These are phyloP conservation scores for Diorhabda elongata DNA, from an alignment of 1,140 invertebrate species.

Conservation along the genomic window DNA sequence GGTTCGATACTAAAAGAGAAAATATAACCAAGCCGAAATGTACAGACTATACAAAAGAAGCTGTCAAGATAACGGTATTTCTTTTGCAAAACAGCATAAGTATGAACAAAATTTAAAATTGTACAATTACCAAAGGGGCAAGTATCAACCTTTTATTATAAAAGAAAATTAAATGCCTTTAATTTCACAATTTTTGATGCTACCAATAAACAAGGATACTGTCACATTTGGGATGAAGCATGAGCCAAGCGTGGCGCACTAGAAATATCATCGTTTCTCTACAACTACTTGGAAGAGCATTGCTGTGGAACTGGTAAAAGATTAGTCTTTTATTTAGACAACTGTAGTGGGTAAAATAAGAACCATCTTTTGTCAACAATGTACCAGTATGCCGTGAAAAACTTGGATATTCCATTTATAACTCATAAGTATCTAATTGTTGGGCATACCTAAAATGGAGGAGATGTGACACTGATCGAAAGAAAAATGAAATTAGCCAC, in stretches of 20 bases:
- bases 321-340: constrained; percentile 6
- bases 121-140: too few relatives aligned
- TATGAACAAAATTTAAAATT: too few relatives aligned
- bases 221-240: constrained; percentile 4
- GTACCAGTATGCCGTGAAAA: constrained; percentile 5
- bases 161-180: too few relatives aligned
- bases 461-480: too few relatives aligned
- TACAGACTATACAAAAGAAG: too few relatives aligned
- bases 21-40: too few relatives aligned
- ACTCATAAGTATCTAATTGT: background rate
- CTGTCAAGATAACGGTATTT: too few relatives aligned
- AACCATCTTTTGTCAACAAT: background rate
- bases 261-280: constrained; percentile 7
- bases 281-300: background rate
- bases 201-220: constrained; percentile 5
- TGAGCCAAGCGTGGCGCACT: constrained; percentile 5
- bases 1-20: too few relatives aligned
- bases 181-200: background rate
- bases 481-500: too few relatives aligned
- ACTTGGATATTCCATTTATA: constrained; percentile 4
- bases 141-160: too few relatives aligned
- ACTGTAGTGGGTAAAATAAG: constrained; percentile 4
- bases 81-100: too few relatives aligned
- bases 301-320: constrained; percentile 6
- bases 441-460: too few relatives aligned